These are phyloP conservation scores for Periplaneta americana DNA, from an alignment of 1,140 invertebrate genomes.

Conservation along the genomic window DNA sequence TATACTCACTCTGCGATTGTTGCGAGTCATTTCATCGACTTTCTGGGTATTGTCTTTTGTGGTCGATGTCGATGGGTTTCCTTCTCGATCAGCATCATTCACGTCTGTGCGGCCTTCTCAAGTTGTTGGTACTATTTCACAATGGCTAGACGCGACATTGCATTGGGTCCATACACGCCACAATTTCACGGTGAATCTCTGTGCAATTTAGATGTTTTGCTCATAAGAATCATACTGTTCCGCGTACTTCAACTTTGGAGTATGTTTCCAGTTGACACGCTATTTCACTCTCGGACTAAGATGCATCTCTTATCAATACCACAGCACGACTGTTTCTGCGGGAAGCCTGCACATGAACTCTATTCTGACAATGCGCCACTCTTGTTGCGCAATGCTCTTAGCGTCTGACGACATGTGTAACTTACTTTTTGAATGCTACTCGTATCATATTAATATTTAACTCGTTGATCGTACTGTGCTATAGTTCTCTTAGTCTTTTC, in stretches of 20 bases:
- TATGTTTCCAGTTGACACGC: neutral
- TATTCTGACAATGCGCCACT: neutral
- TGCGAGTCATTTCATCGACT: neutral
- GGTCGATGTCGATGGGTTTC: neutral
- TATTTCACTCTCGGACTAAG: neutral
- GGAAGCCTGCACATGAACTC: too few relatives aligned
- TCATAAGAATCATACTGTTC: neutral
- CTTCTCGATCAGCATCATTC: neutral
- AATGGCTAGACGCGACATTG: neutral
- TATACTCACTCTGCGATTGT: slow-evolving; percentile 5
- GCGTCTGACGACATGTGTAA: too few relatives aligned
- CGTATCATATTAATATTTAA: neutral
- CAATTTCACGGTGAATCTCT: too few relatives aligned
- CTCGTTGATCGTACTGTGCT: neutral
- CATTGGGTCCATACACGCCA: neutral
- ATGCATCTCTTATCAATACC: neutral
- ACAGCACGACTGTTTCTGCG: neutral
- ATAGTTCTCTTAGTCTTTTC: too few relatives aligned
- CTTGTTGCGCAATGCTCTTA: neutral
- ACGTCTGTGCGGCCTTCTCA: neutral
- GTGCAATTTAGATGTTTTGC: neutral
- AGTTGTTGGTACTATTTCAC: neutral
- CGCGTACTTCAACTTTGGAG: too few relatives aligned
- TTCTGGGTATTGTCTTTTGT: neutral
- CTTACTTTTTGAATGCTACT: too few relatives aligned